Evolutionary conservation across 2,888 invertebrate species (phyloP), one percentile per base, ranked within the genome.

Genomic region (Volucella bombylans): DNA sequence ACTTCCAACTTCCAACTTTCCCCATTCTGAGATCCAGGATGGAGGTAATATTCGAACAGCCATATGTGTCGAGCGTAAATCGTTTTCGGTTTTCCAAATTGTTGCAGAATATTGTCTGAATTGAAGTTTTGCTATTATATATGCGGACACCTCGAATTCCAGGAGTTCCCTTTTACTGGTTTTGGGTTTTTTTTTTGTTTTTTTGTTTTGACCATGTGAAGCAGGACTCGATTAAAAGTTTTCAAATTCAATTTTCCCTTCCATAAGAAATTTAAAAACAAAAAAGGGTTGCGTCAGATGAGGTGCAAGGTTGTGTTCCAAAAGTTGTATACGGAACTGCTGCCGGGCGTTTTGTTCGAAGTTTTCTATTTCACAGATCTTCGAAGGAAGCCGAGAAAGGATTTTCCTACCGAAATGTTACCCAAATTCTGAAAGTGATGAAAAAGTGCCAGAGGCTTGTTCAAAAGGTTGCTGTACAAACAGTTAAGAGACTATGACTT

Each of bases 181-280:
- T 3, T 9, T 15, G 23, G 12, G 14, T 45, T 1, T 43, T 12
- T 10, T 65, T 49, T 62, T 43, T 55, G 55, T 39, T 52, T 47
- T 43, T 38, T 23, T 52, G 38, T 14, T 38, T 57, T 23, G 49
- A 67, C 14, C 47, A 55, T 9, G 49, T 45, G 23, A 64, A 57
- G 64, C 45, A 39, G 6, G 64, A 85, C 57, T 85, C 73, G 80
- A 85, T 80, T 76, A 67, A 85, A 80, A 85, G 80, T 85, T 85
- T 80, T 43, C n/a, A 49, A 73, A 82, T 54, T 65, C 57, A 81
- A 74, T 74, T 47, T 59, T 47, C 15, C 12, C 4, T n/a, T 45
- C 45, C 31, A 31, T 31, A 31, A 31, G 2, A 31, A 31, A 6
- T 31, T 31, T 4, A 6, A 31, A 1, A 31, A 31, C 0, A 6